A percentile compares a stretch with the other conserved stretches of the same genome.
Conservation (phyloP, 2,113 vertebrate species). For the Xerus inauris region DNA sequence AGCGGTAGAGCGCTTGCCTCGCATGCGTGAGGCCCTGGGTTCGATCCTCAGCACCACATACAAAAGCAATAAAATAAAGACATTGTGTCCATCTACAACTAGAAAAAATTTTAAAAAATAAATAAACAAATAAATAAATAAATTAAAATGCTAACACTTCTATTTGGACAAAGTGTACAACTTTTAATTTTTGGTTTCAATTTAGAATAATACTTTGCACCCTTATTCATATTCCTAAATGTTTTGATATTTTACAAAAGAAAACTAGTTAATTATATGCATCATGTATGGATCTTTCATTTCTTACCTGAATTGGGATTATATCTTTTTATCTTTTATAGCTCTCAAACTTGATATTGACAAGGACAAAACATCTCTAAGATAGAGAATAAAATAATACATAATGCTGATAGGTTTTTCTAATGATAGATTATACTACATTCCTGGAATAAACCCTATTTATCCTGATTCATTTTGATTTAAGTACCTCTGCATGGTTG, state of each 20-base stretch:
- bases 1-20: no score
- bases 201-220: not conserved
- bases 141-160: not conserved
- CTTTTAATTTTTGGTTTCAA: not conserved
- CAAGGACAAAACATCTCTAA: not conserved
- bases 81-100: no score
- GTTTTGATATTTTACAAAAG: not conserved
- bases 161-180: not conserved
- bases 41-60: no score
- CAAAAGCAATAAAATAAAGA: no score
- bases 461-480: slow-evolving; percentile 22
- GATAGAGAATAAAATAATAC: not conserved
- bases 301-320: not conserved
- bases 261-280: not conserved
- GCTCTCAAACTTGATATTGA: not conserved
- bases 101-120: no score
- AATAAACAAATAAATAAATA: no score
- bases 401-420: not conserved
- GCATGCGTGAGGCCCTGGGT: no score
- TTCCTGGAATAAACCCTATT: slow-evolving; percentile 1
- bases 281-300: not conserved
- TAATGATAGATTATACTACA: not conserved
- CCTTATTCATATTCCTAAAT: not conserved
- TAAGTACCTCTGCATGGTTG: not conserved
- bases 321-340: not conserved